phyloP scores from a whole-genome alignment of 2,888 invertebrate species.

The Monopis laevigella region DNA sequence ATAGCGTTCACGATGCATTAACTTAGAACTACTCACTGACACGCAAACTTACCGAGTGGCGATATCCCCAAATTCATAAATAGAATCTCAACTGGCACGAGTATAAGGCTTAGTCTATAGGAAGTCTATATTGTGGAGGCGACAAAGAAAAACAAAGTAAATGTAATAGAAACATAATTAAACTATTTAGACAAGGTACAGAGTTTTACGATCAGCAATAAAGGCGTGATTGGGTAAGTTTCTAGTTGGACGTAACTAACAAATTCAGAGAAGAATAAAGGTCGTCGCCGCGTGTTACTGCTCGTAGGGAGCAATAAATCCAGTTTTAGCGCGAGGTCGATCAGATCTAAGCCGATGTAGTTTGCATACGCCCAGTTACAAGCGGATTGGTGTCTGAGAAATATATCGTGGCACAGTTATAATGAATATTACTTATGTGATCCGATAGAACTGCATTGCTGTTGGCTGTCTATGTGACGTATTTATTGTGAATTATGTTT shows the following conservation, averaged over 20 bases:
- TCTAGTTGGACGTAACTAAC: too few relatives aligned
- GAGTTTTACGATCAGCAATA: too few relatives aligned
- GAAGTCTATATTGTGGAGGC: too few relatives aligned
- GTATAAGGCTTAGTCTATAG: too few relatives aligned
- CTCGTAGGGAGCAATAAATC: slow-evolving; percentile 9
- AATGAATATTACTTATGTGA: slow-evolving; percentile 5
- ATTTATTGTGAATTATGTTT: slow-evolving; percentile 3
- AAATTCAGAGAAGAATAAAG: slow-evolving; percentile 9
- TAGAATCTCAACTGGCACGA: background rate
- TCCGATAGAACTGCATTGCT: slow-evolving; percentile 2
- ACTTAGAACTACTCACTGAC: slow-evolving; percentile 15
- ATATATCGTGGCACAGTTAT: slow-evolving; percentile 11
- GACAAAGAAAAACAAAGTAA: too few relatives aligned
- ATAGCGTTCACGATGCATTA: background rate
- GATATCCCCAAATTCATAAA: slow-evolving; percentile 42
- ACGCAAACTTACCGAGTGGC: slow-evolving; percentile 31
- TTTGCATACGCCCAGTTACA: slow-evolving; percentile 15
- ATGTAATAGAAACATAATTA: too few relatives aligned
- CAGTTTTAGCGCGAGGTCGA: slow-evolving; percentile 33
- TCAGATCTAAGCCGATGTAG: slow-evolving; percentile 32
- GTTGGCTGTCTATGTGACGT: slow-evolving; percentile 4
- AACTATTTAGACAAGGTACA: too few relatives aligned
- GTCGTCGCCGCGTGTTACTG: background rate
- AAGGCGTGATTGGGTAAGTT: too few relatives aligned
- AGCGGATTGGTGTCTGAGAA: slow-evolving; percentile 11